These are phyloP conservation scores for Nibea albiflora DNA, from an alignment of 2,113 vertebrate species.

Conservation along the genomic window DNA sequence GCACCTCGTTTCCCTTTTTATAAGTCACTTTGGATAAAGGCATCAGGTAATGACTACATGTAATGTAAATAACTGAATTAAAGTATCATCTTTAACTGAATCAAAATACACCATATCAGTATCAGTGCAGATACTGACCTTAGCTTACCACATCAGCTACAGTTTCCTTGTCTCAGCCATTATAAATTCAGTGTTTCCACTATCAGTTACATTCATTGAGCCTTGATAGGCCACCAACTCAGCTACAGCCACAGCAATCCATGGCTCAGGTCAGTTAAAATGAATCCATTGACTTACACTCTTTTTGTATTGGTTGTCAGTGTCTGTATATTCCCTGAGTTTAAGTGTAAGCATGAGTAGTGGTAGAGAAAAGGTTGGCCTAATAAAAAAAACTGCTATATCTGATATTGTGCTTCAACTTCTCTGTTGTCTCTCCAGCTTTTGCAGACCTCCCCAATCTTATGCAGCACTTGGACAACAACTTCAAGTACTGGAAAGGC, in stretches of 20 bases:
- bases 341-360: neutral
- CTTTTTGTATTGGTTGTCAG: no score
- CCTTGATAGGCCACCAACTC: neutral
- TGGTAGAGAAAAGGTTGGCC: neutral
- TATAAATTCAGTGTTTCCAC: neutral
- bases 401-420: neutral
- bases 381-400: neutral
- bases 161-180: no score
- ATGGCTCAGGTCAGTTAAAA: neutral
- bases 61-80: no score
- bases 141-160: neutral
- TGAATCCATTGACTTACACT: neutral
- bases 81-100: neutral
- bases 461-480: slow-evolving; percentile 96
- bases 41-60: no score
- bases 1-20: no score
- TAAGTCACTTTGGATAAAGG: no score
- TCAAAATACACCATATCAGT: neutral
- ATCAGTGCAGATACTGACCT: neutral
- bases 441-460: slow-evolving; percentile 96
- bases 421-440: slow-evolving; percentile 77
- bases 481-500: slow-evolving; percentile 99
- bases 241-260: neutral
- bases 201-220: neutral
- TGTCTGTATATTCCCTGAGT: neutral